phyloP scores from a whole-genome alignment of 1,140 invertebrate genomes.

The Atta cephalotes region DNA sequence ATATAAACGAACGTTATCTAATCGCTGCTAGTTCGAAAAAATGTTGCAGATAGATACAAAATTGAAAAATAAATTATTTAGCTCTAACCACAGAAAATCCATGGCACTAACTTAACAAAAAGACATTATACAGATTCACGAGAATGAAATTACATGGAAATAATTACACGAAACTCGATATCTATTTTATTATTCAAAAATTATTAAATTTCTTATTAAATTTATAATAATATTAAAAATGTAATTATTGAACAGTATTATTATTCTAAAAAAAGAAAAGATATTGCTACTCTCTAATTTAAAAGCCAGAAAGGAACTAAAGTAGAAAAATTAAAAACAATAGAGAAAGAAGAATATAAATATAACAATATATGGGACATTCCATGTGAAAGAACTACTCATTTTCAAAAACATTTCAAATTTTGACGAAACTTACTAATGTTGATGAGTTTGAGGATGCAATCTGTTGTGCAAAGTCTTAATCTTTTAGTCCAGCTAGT shows the following conservation, averaged over 20 bases:
- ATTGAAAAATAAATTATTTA: background rate
- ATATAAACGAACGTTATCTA: background rate
- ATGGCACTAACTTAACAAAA: background rate
- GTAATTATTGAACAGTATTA: background rate
- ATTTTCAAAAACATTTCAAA: too few species aligned
- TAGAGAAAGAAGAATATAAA: too few species aligned
- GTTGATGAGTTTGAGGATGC: too few species aligned
- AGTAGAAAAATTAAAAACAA: too few species aligned
- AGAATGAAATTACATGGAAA: background rate
- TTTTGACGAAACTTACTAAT: too few species aligned
- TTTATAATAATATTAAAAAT: conserved; percentile 20
- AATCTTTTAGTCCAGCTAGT: too few species aligned
- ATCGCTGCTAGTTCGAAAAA: background rate
- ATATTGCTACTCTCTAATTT: background rate
- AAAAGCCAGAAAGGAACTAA: too few species aligned
- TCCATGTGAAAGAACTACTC: too few species aligned
- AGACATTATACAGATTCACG: background rate
- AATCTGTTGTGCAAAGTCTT: too few species aligned
- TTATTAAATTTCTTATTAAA: background rate
- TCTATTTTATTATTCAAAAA: background rate
- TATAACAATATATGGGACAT: too few species aligned
- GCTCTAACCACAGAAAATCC: too few species aligned
- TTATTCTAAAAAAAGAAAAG: too few species aligned
- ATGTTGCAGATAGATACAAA: background rate
- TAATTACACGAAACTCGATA: background rate